Evolutionary conservation across 2,888 invertebrate genomes (phyloP), one percentile per base, ranked within the genome.

Genomic region (Slavum lentiscoides): DNA sequence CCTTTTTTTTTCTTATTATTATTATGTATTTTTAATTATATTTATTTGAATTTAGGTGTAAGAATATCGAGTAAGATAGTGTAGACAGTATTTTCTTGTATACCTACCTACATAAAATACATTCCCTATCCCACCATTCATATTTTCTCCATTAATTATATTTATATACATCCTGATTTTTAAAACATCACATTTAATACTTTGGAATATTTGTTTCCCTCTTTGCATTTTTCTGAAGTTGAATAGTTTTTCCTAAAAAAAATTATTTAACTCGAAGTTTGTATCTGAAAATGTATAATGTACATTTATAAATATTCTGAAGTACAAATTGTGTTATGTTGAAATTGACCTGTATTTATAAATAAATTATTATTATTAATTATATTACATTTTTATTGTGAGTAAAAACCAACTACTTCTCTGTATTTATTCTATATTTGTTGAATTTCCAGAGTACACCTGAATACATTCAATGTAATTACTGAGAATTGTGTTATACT

Each of bases 341-440:
- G 30, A 61, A 66, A 74, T 58, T 9, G 21, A 39, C 53, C 37
- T 39, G 21, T 66, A 55, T 64, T 64, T 53, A n/a, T 17, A 74
- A n/a, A 58, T 70, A 70, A 37, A 58, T 76, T 59, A 62, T 53
- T 59, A 62, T 53, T 53, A 61, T 68, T 61, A 49, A 69, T 68
- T 76, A 61, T 61, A 77, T 53, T 53, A 77, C 61, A 69, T 69
- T 77, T 77, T 59, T 67, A 67, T 67, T 69, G 69, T 61, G 5
- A 77, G 69, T 68, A 62, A 69, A 68, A 69, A 76, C 43, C 15
- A 62, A 77, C 69, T 77, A 77, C 69, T 69, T 77, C 69, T 49
- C 61, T 39, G 2, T 30, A 30, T 4, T 30, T 30, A 30, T 30
- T 30, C 30, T 30, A 30, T 30, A 30, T 30, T 30, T n/a, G n/a